Evolutionary conservation across 2,888 invertebrate genomes (phyloP), one percentile per base, ranked within the genome.

Genomic region (Mythimna lalbum): DNA sequence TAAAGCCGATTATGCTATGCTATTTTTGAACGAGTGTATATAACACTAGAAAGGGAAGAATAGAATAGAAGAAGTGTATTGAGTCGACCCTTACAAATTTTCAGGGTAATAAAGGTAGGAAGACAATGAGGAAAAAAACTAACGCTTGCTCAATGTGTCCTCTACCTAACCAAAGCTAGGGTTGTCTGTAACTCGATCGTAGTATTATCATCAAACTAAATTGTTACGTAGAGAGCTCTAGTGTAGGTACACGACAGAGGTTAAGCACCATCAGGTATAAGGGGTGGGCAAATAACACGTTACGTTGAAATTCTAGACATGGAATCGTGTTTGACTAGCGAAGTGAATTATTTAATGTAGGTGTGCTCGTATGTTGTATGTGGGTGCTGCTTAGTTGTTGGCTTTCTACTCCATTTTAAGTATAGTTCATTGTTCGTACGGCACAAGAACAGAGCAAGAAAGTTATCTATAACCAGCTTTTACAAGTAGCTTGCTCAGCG

Each of bases 181-280:
- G 93, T 91, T 92, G 90, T 86, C 85, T 73, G 94, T 91, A 93
- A 94, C 89, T 83, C 83, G 91, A 94, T 94, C 91, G 91, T 88
- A 88, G 91, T 89, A 91, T 91, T 91, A 92, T 91, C 91, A 90
- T 92, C 89, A 91, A 91, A 90, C 88, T 89, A 90, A 93, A 94
- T 93, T 92, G 93, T 92, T 90, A 90, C 89, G 88, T 84, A 86
- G 86, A 88, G 86, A 87, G 83, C 84, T 82, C 83, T 80, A 81
- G 86, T 86, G 82, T 84, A 49, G 47, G n/a, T 49, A 82, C 86
- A 80, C 86, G 87, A 87, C 90, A 90, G 90, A 92, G 91, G 92
- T 91, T 91, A 91, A 93, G 90, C 85, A 88, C 88, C 89, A 90
- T 90, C 88, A 88, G 73, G 76, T 77, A 73, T 68, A 80, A 76